Conservation (phyloP, 2,113 vertebrate genomes). For the Okapia johnstoni region DNA sequence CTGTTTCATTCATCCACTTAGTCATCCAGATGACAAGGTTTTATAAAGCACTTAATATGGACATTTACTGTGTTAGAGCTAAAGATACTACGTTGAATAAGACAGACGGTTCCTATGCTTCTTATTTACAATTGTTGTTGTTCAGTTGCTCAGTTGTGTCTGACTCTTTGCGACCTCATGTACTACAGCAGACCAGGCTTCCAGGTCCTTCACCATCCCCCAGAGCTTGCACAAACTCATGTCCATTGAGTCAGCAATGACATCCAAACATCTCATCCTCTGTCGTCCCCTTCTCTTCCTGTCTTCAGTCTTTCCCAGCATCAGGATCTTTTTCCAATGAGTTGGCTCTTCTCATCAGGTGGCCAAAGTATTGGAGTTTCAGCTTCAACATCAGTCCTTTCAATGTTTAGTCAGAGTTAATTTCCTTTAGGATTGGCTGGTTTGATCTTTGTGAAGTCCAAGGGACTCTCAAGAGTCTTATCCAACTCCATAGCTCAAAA, state of each 20-base stretch:
- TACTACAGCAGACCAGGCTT: background rate
- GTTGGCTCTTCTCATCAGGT: background rate
- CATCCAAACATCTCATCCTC: background rate
- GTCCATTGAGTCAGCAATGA: background rate
- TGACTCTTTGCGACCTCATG: background rate
- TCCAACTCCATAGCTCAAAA: background rate
- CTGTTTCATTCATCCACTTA: background rate
- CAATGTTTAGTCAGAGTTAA: background rate
- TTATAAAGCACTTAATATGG: background rate
- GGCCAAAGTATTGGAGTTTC: background rate
- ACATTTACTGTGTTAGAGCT: background rate
- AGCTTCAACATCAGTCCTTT: background rate
- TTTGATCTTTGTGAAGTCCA: background rate
- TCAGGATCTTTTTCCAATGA: background rate
- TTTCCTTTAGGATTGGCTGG: background rate
- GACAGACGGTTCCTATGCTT: background rate
- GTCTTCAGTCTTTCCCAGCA: background rate
- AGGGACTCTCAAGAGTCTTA: background rate
- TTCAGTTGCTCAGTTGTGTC: background rate
- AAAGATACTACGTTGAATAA: background rate
- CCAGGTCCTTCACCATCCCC: background rate
- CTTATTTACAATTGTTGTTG: background rate
- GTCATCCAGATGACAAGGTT: background rate
- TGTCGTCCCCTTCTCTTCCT: background rate
- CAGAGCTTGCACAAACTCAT: background rate